Percentiles rank a stretch among this genome's conserved stretches.
These are phyloP conservation scores for Siniperca scherzeri DNA, from an alignment of 2,797 vertebrate species.

Conservation along the genomic window DNA sequence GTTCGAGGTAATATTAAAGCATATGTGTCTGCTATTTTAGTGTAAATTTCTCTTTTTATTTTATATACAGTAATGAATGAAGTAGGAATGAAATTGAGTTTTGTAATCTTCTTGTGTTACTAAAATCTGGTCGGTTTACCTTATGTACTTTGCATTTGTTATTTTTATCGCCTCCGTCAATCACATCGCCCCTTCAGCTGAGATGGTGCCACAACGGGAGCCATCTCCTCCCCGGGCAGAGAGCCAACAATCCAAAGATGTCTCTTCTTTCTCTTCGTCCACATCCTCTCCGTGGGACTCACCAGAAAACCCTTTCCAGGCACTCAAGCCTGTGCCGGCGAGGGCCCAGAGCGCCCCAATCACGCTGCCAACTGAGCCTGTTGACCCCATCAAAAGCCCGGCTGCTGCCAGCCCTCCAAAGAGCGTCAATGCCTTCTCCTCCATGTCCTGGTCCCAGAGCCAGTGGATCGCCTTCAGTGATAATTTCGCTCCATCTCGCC, in stretches of 20 bases:
- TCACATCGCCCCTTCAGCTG: slow-evolving; percentile 82
- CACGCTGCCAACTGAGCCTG: slow-evolving; percentile 68
- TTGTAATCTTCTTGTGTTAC: background rate
- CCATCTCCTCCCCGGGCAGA: slow-evolving; percentile 65
- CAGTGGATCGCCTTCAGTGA: slow-evolving; percentile 90
- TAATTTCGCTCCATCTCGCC: slow-evolving; percentile 73
- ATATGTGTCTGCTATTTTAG: background rate
- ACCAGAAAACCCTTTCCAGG: slow-evolving; percentile 81
- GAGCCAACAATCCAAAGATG: slow-evolving; percentile 71
- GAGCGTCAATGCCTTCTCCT: slow-evolving; percentile 74
- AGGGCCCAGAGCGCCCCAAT: slow-evolving; percentile 85
- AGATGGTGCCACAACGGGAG: slow-evolving; percentile 77
- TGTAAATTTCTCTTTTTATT: background rate
- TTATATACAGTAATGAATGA: background rate
- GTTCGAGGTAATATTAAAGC: background rate
- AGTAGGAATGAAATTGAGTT: background rate
- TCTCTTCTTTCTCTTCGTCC: slow-evolving; percentile 80
- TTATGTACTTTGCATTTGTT: slow-evolving; percentile 61
- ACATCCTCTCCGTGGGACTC: slow-evolving; percentile 82
- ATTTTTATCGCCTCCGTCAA: slow-evolving; percentile 72
- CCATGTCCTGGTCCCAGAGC: slow-evolving; percentile 84
- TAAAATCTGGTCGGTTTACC: slow-evolving; percentile 14
- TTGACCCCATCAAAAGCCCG: slow-evolving; percentile 69
- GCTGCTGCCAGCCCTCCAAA: slow-evolving; percentile 69
- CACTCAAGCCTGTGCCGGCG: slow-evolving; percentile 76